Evolutionary conservation across 2,797 vertebrate species (phyloP).

Genomic region (Rhinoraja longicauda): DNA sequence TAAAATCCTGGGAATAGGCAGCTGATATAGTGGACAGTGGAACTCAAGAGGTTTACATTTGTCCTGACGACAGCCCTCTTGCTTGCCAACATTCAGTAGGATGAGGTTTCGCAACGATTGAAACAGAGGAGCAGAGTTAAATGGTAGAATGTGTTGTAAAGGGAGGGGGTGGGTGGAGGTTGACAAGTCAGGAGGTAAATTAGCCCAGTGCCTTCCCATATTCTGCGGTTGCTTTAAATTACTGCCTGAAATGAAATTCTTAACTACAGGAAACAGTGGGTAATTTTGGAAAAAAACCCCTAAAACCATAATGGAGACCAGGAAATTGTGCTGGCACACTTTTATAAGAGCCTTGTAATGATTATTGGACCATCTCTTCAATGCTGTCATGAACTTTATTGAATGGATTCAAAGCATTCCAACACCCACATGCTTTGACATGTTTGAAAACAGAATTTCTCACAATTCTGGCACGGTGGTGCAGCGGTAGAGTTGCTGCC

Average conservation of each 20-base stretch:
- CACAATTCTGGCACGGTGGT: neutral
- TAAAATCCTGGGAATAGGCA: conserved; percentile 57
- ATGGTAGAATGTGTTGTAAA: conserved; percentile 64
- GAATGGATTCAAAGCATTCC: neutral
- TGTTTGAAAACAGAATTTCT: neutral
- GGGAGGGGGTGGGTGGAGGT: neutral
- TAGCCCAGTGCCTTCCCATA: conserved; percentile 66
- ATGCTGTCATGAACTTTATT: conserved; percentile 20
- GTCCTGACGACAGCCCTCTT: conserved; percentile 66
- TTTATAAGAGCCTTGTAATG: neutral
- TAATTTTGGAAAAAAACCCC: neutral
- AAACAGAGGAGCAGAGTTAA: conserved; percentile 68
- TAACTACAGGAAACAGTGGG: conserved; percentile 38
- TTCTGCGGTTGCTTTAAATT: conserved; percentile 61
- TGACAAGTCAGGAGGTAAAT: conserved; percentile 64
- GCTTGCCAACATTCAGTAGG: conserved; percentile 58
- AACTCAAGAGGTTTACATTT: conserved; percentile 62
- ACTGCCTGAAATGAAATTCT: conserved; percentile 51
- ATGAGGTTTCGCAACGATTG: conserved; percentile 63
- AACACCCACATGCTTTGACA: neutral
- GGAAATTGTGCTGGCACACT: neutral
- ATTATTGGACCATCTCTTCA: neutral
- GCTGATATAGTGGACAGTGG: conserved; percentile 62
- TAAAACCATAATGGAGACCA: neutral
- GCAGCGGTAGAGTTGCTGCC: no score